Evolutionary conservation across 2,888 invertebrate species (phyloP).

Genomic region (Dermolepida albohirtum): DNA sequence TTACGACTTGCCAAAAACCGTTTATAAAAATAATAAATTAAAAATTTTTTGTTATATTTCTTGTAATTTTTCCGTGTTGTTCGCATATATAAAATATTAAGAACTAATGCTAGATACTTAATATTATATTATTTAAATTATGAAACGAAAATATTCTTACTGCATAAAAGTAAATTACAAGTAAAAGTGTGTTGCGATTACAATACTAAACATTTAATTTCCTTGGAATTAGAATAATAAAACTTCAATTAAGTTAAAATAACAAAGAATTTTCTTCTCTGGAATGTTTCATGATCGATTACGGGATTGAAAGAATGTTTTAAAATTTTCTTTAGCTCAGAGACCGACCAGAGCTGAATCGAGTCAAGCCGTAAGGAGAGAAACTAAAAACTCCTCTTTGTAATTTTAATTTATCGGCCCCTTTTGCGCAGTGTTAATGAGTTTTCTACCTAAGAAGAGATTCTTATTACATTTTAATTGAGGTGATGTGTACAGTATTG

Average conservation of each 20-base stretch:
- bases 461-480: constrained; percentile 68
- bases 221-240: background rate
- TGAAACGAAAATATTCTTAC: too few relatives aligned
- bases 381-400: constrained; percentile 55
- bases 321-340: constrained; percentile 28
- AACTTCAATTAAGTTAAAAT: constrained; percentile 23
- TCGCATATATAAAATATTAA: too few relatives aligned
- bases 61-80: too few relatives aligned
- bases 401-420: constrained; percentile 62
- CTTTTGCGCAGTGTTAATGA: constrained; percentile 65
- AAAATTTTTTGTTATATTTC: too few relatives aligned
- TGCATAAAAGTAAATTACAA: too few relatives aligned
- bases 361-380: constrained; percentile 41
- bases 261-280: constrained; percentile 28
- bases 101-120: too few relatives aligned
- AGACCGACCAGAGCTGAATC: constrained; percentile 40
- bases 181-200: too few relatives aligned
- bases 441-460: constrained; percentile 64
- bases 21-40: too few relatives aligned
- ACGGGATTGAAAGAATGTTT: constrained; percentile 27
- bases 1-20: too few relatives aligned
- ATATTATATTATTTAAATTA: too few relatives aligned
- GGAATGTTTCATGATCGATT: constrained; percentile 29
- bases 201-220: background rate
- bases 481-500: constrained; percentile 66